phyloP scores from a whole-genome alignment of 1,140 invertebrate species.

The Plutomurus gul region DNA sequence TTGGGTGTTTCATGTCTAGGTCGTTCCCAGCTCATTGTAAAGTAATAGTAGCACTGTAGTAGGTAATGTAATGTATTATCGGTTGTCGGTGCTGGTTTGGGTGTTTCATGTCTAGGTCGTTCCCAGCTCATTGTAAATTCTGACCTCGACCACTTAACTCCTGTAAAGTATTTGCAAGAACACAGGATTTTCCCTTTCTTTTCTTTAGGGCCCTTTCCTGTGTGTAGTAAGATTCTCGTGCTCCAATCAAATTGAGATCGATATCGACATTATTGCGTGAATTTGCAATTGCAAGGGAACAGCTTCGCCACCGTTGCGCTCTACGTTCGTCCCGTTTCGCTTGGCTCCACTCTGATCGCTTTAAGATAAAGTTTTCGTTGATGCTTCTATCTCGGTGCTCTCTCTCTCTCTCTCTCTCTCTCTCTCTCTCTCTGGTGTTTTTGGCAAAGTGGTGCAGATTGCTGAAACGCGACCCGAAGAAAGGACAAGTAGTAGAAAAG shows the following conservation, averaged over 20 bases:
- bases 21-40: conserved; percentile 2
- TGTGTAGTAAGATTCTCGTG: neutral
- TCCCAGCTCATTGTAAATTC: conserved; percentile 11
- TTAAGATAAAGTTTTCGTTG: too few species aligned
- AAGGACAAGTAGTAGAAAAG: neutral
- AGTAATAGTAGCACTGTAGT: neutral
- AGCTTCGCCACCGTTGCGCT: neutral
- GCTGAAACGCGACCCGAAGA: neutral
- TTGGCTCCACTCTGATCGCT: too few species aligned
- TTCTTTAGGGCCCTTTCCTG: neutral
- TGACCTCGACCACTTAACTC: neutral
- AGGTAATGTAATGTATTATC: conserved; percentile 1
- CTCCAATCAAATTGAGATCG: conserved; percentile 7
- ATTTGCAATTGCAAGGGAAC: neutral
- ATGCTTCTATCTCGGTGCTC: too few species aligned
- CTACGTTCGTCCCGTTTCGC: too few species aligned
- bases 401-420: too few species aligned
- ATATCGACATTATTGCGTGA: neutral
- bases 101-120: neutral
- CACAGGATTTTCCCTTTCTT: neutral
- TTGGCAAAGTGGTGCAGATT: neutral
- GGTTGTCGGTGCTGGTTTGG: neutral
- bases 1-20: neutral
- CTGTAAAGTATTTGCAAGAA: conserved; percentile 1
- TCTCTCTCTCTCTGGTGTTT: neutral